These are phyloP conservation scores for Cygnus buccinator DNA, from an alignment of 2,113 vertebrate species.

Conservation along the genomic window DNA sequence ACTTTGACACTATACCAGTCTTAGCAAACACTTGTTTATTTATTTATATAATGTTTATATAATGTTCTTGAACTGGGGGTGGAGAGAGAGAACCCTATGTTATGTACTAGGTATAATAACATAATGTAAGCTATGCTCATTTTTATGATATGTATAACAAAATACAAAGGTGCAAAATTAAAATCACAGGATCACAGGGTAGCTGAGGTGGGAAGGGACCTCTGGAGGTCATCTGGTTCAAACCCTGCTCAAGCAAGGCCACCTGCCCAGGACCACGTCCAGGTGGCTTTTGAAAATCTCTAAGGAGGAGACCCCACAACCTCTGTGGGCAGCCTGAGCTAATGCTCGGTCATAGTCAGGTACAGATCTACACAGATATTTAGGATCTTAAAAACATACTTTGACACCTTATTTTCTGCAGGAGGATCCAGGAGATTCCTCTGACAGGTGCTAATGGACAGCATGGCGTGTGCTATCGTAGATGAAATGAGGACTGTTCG, in stretches of 20 bases:
- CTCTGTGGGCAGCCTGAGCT: not conserved
- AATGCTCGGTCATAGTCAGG: not conserved
- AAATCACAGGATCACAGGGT: not conserved
- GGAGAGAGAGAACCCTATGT: not conserved
- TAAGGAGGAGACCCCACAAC: not conserved
- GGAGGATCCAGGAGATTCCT: not conserved
- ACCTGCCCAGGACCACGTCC: not conserved
- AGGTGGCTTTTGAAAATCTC: not conserved
- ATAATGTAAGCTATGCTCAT: not conserved
- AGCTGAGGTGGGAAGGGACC: not conserved
- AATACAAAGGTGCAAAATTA: not conserved
- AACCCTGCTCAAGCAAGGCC: not conserved
- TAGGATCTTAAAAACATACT: not conserved
- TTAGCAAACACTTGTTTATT: not conserved
- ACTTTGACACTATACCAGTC: not conserved
- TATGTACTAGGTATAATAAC: not conserved
- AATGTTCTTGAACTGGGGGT: not conserved
- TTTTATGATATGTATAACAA: not conserved
- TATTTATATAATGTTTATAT: not conserved
- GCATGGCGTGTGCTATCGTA: rapidly evolving
- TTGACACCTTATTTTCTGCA: not conserved
- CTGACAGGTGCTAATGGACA: not conserved
- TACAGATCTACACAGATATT: not conserved
- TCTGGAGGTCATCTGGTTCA: not conserved
- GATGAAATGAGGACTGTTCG: not conserved